These are phyloP conservation scores for Catagonus wagneri DNA, from an alignment of 2,113 vertebrate species.

Conservation along the genomic window DNA sequence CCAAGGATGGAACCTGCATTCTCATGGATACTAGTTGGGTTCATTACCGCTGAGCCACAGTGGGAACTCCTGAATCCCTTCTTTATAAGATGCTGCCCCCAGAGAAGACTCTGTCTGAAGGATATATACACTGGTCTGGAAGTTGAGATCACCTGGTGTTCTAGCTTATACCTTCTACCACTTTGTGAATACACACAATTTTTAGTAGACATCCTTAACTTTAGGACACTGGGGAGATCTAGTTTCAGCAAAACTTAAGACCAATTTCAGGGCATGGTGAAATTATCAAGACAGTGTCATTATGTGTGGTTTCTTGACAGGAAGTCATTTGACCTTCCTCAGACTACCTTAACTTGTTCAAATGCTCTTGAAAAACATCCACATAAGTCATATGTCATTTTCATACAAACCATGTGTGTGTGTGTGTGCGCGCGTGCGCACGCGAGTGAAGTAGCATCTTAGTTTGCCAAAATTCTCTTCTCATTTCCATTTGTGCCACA, in stretches of 20 bases:
- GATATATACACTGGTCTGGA: not conserved
- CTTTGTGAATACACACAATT: not conserved
- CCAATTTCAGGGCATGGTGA: not conserved
- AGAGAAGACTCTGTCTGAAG: not conserved
- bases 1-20: too few species aligned
- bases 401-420: not conserved
- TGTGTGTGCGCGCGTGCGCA: not conserved
- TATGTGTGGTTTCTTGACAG: not conserved
- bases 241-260: not conserved
- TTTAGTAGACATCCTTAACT: not conserved
- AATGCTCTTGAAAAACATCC: not conserved
- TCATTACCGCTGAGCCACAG: too few species aligned
- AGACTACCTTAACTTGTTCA: not conserved
- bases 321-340: not conserved
- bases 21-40: too few species aligned
- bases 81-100: not conserved
- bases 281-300: not conserved
- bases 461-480: not conserved
- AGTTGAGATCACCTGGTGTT: not conserved
- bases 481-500: not conserved
- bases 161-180: not conserved
- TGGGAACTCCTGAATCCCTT: not conserved
- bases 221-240: not conserved
- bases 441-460: not conserved
- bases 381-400: not conserved